These are phyloP conservation scores for Syngnathus scovelli DNA, from an alignment of 2,113 vertebrate species.

Conservation along the genomic window DNA sequence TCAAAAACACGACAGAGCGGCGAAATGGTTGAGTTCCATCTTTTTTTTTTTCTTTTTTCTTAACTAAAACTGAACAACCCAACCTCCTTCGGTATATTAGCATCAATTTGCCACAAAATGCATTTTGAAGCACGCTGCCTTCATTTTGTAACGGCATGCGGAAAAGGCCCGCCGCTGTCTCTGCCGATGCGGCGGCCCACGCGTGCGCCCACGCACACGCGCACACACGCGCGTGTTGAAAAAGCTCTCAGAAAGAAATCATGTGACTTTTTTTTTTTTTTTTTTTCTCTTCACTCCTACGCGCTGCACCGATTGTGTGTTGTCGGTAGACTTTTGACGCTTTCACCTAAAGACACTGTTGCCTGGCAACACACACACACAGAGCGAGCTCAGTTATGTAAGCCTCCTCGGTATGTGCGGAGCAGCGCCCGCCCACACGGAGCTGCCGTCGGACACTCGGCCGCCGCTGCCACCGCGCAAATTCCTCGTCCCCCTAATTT, in stretches of 20 bases:
- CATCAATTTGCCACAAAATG: too few relatives aligned
- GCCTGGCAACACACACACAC: conserved; percentile 45
- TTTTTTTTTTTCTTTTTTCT: too few relatives aligned
- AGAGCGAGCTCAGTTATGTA: conserved; percentile 23
- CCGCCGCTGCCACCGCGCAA: too few relatives aligned
- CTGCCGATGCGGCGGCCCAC: not conserved
- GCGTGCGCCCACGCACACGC: conserved; percentile 21
- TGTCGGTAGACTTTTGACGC: conserved; percentile 39
- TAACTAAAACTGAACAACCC: too few relatives aligned
- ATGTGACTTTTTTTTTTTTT: conserved; percentile 27
- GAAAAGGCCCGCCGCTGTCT: not conserved
- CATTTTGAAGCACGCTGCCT: not conserved
- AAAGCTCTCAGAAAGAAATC: conserved; percentile 41
- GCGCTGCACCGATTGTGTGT: conserved; percentile 38
- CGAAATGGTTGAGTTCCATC: too few relatives aligned
- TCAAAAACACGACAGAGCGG: not conserved
- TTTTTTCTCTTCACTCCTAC: conserved; percentile 48
- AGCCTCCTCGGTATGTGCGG: conserved; percentile 14
- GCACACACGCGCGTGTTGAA: conserved; percentile 41
- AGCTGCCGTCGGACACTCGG: not conserved
- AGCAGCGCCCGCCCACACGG: conserved; percentile 10
- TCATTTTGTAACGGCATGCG: not conserved
- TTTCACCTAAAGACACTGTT: conserved; percentile 60
- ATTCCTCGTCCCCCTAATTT: too few relatives aligned
- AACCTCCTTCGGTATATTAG: too few relatives aligned